Conservation (phyloP, 2,797 vertebrate species). For the Capromys pilorides region DNA sequence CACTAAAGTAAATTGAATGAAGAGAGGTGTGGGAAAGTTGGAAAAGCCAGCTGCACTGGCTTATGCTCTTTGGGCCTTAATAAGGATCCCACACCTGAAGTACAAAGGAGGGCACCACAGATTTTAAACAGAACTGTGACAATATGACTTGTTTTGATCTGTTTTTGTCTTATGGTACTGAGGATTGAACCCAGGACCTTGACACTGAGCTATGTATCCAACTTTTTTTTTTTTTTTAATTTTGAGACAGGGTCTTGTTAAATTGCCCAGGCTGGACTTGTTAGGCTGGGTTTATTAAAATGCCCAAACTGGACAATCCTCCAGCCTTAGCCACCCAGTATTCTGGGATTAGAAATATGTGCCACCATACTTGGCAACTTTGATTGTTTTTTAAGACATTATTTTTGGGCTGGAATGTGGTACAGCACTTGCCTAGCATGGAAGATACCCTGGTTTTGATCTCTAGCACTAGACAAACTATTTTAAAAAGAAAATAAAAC, state of each 20-base stretch:
- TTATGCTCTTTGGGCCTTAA: too few relatives aligned
- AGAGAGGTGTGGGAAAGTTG: too few relatives aligned
- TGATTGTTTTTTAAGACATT: not conserved
- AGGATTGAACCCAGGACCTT: not conserved
- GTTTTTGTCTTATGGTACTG: not conserved
- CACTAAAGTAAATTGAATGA: not conserved
- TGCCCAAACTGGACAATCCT: not conserved
- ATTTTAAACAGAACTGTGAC: not conserved
- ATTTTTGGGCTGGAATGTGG: too few relatives aligned
- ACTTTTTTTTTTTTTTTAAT: too few relatives aligned
- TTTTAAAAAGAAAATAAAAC: too few relatives aligned
- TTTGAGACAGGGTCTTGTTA: too few relatives aligned
- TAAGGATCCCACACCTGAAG: not conserved
- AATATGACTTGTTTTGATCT: not conserved
- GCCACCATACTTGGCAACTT: not conserved
- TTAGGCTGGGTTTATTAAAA: too few relatives aligned
- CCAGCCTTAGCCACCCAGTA: not conserved
- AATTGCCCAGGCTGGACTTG: too few relatives aligned
- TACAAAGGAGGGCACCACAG: not conserved
- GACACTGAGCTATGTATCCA: not conserved
- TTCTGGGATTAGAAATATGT: not conserved
- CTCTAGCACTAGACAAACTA: not conserved
- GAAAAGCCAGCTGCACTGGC: not conserved
- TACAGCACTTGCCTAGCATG: too few relatives aligned
- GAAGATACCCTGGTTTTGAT: not conserved